Evolutionary conservation across 2,888 invertebrate genomes (phyloP), one percentile per base, ranked within the genome.

Genomic region (Apodemia mormo): DNA sequence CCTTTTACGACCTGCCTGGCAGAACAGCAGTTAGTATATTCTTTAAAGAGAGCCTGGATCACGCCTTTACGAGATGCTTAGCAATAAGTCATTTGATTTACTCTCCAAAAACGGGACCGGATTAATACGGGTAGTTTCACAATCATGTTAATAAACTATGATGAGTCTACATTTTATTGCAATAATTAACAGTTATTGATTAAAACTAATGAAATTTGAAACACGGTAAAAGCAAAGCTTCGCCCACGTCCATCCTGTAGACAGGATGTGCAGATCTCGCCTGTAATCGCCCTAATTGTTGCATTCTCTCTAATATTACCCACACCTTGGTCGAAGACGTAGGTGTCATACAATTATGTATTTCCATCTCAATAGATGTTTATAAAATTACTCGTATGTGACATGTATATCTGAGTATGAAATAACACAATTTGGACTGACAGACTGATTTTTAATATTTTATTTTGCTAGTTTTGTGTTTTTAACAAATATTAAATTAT

Each of bases 251-350:
- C 61, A 12, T 61, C 61, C 61, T 61, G 61, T 8, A 61, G 61
- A 61, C 87, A 87, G 87, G 86, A 87, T 86, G 83, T 81, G 78
- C 82, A 80, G 81, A 76, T 79, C 78, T 75, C 76, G 79, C 74
- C 81, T 81, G 83, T 84, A 86, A 85, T 86, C 81, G 82, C 75
- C 81, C 84, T 87, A 90, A 92, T 92, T 91, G 82, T 83, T 81
- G 79, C 79, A 81, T 80, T 81, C 77, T 77, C 83, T 83, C 82
- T 84, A 86, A 90, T 88, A 88, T 86, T 79, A 78, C 83, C 78
- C 85, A 75, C 84, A 80, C 82, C 82, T 80, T 81, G 74, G 67
- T 72, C 33, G 43, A 37, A 64, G 69, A 78, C 76, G 86, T 85
- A 85, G 84, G 87, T 82, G 87, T 82, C 76, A 76, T 80, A 68